Conservation (phyloP, 2,888 invertebrate species). For the Lutraria lutraria region DNA sequence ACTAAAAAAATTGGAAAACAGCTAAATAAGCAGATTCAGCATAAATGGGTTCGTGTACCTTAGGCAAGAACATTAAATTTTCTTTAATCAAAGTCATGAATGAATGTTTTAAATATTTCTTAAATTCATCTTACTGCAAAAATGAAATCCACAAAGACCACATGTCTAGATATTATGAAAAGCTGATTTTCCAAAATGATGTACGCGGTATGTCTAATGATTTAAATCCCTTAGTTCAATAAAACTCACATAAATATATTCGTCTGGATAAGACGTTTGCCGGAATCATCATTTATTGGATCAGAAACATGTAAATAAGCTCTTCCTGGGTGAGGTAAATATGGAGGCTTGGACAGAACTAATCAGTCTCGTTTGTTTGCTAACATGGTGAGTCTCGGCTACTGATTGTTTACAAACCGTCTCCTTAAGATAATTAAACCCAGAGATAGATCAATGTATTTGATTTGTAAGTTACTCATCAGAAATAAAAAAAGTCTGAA, state of each 20-base stretch:
- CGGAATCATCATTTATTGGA: background rate
- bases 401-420: constrained; percentile 28
- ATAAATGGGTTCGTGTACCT: too few relatives aligned
- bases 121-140: background rate
- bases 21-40: too few relatives aligned
- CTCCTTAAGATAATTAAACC: constrained; percentile 28
- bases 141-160: background rate
- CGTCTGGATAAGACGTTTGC: background rate
- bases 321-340: background rate
- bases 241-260: background rate
- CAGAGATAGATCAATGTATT: constrained; percentile 31
- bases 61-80: too few relatives aligned
- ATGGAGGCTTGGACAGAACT: background rate
- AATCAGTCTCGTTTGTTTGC: constrained; percentile 20
- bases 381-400: constrained; percentile 9
- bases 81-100: background rate
- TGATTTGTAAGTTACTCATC: constrained; percentile 4
- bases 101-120: background rate
- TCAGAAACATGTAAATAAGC: constrained; percentile 7
- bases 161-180: background rate
- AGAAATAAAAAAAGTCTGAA: constrained; percentile 15
- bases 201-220: background rate
- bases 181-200: background rate
- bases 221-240: background rate
- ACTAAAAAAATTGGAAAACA: too few relatives aligned